Evolutionary conservation across 2,888 invertebrate genomes (phyloP).

Genomic region (Thysanoteuthis rhombus): DNA sequence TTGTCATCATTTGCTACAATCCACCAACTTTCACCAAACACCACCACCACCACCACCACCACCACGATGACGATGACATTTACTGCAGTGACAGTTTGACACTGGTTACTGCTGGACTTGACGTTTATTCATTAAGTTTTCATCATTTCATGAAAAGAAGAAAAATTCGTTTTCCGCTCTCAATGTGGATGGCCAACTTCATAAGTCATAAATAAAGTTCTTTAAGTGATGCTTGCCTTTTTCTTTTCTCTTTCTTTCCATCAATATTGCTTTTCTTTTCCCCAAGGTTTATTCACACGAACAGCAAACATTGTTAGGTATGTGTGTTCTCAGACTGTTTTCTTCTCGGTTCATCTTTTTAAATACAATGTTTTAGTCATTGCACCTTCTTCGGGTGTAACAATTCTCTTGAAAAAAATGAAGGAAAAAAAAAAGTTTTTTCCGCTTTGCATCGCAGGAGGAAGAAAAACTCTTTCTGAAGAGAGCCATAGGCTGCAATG

Average conservation of each 20-base stretch:
- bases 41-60: too few species aligned
- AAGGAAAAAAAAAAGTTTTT: too few species aligned
- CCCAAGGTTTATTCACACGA: too few species aligned
- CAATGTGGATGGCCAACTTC: background rate
- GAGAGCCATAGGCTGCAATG: too few species aligned
- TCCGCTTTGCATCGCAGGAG: too few species aligned
- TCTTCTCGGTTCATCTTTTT: too few species aligned
- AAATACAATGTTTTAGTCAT: too few species aligned
- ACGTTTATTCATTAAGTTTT: constrained; percentile 38
- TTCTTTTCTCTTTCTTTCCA: background rate
- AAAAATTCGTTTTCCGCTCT: constrained; percentile 19
- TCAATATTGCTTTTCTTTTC: background rate
- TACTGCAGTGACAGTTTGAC: background rate
- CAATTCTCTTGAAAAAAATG: too few species aligned
- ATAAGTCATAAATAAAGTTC: background rate
- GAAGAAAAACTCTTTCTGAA: too few species aligned
- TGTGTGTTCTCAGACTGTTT: too few species aligned
- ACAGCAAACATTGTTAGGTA: too few species aligned
- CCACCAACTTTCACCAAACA: background rate
- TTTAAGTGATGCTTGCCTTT: background rate
- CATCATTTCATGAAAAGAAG: background rate
- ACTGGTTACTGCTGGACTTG: constrained; percentile 29
- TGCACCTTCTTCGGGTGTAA: too few species aligned
- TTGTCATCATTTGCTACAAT: constrained; percentile 16
- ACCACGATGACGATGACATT: background rate